These are phyloP conservation scores for Silurus asotus DNA, from an alignment of 2,113 vertebrate species.

Conservation along the genomic window DNA sequence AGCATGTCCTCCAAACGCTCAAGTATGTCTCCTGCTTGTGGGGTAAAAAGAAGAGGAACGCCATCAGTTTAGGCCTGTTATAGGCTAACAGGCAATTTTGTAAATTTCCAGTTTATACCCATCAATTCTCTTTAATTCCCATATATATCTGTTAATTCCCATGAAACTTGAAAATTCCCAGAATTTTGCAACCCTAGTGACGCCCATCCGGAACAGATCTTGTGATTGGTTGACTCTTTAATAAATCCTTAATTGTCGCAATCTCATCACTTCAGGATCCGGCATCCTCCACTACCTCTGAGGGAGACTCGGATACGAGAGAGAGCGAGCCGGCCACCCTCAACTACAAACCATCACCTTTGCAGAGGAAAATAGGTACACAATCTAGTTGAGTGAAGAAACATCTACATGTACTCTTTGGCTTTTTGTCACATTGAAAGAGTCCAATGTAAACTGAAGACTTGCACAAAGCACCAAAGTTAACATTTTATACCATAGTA, in stretches of 20 bases:
- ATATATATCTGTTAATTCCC: no score
- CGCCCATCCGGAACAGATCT: not conserved
- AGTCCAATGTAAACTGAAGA: not conserved
- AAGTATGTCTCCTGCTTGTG: no score
- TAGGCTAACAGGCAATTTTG: no score
- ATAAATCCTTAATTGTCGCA: not conserved
- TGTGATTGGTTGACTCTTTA: not conserved
- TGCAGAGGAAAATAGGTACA: constrained; percentile 97
- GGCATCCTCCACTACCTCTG: constrained; percentile 86
- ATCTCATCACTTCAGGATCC: constrained; percentile 78
- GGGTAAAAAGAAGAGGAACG: no score
- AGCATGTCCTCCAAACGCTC: no score
- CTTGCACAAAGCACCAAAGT: not conserved
- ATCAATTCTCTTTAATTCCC: no score
- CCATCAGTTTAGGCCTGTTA: no score
- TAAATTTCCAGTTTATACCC: no score
- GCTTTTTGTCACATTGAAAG: not conserved
- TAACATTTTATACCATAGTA: not conserved
- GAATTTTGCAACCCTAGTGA: no score
- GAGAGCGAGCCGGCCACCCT: constrained; percentile 93
- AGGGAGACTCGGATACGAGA: constrained; percentile 88
- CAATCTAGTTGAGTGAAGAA: constrained; percentile 6
- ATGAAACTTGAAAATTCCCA: no score
- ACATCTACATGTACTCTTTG: not conserved
- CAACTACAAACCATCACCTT: constrained; percentile 96